Percentiles rank a stretch among this genome's conserved stretches.
Conservation (phyloP, 2,888 invertebrate genomes). For the Oscheius sp. region DNA sequence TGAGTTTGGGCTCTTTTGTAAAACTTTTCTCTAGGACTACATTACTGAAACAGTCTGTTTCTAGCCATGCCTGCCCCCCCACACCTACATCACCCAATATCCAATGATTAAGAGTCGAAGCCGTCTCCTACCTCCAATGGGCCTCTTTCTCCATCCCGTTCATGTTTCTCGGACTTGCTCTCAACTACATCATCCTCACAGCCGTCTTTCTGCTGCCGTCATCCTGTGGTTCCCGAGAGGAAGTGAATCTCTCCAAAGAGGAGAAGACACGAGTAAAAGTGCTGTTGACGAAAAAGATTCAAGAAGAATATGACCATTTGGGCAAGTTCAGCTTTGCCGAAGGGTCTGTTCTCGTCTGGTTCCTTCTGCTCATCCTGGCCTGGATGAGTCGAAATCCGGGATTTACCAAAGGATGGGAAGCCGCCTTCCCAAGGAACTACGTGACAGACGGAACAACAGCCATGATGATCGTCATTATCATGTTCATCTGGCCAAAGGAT, state of each 20-base stretch:
- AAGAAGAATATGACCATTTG: conserved; percentile 17
- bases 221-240: neutral
- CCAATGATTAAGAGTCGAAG: neutral
- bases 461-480: conserved; percentile 34
- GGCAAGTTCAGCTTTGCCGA: conserved; percentile 32
- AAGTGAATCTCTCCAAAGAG: conserved; percentile 1
- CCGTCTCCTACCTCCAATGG: conserved; percentile 55
- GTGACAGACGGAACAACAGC: conserved; percentile 40
- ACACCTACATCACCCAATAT: no score
- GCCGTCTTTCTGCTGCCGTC: conserved; percentile 29
- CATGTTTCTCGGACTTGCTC: conserved; percentile 47
- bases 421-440: neutral
- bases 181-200: conserved; percentile 50
- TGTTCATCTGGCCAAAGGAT: conserved; percentile 52
- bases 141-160: conserved; percentile 56
- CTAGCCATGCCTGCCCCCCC: no score
- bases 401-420: conserved; percentile 28
- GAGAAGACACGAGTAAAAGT: neutral
- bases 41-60: no score
- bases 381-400: conserved; percentile 36
- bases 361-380: conserved; percentile 9
- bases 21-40: no score
- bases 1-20: no score
- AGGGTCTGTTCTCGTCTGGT: conserved; percentile 27
- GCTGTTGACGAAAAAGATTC: conserved; percentile 3